phyloP scores from a whole-genome alignment of 2,888 invertebrate genomes.

The Alentia gelatinosa region DNA sequence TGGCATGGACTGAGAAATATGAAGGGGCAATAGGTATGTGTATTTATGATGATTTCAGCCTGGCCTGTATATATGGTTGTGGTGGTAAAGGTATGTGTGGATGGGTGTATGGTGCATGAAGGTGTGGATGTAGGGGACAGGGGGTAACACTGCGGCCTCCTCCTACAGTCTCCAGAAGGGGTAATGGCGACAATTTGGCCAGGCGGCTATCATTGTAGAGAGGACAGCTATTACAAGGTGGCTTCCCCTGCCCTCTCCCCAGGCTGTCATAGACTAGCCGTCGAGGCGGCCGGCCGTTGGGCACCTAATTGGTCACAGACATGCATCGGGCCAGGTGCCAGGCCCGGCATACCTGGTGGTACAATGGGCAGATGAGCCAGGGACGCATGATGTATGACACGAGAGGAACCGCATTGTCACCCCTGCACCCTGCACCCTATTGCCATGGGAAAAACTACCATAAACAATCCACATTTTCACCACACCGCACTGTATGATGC shows the following conservation, averaged over 20 bases:
- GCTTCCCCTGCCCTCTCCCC: conserved; percentile 17
- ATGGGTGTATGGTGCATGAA: neutral
- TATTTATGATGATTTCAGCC: no score
- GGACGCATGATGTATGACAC: conserved; percentile 23
- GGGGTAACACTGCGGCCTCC: neutral
- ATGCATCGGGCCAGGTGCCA: conserved; percentile 50
- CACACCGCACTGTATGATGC: no score
- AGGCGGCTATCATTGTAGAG: conserved; percentile 5
- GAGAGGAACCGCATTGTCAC: conserved; percentile 29
- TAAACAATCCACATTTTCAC: neutral
- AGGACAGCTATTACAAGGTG: neutral
- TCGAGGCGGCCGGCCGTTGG: conserved; percentile 1
- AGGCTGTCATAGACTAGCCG: conserved; percentile 26
- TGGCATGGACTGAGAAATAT: no score
- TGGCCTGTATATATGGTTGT: no score
- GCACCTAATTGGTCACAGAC: conserved; percentile 18
- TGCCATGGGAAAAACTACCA: neutral
- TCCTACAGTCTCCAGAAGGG: neutral
- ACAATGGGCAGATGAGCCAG: conserved; percentile 41
- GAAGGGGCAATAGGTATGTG: no score
- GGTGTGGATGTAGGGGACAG: neutral
- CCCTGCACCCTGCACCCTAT: neutral
- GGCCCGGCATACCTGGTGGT: conserved; percentile 5
- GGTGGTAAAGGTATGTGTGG: no score
- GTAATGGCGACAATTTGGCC: conserved; percentile 16